Base-by-base conservation (phyloP, 2,797 vertebrate species). In the Gymnoscopelus microlampas region DNA sequence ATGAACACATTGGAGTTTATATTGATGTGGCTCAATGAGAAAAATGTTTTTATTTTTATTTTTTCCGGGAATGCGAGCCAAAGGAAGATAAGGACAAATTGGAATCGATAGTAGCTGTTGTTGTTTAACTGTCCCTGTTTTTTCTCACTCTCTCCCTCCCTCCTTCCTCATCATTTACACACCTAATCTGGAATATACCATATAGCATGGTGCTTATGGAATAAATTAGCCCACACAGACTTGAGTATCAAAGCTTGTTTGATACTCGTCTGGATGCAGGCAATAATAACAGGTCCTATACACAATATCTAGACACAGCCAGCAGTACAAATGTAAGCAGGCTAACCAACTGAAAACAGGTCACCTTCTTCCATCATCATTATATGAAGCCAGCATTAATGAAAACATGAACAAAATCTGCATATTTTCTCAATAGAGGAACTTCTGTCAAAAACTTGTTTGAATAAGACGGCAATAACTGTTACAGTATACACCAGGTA, bases 21-120 rank as follows among this genome's bases (percentile, higher is more conserved):
- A 73, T 77, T 73, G 70, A 68, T 39, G 64, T 1, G 15, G 51
- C 19, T 47, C 75, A 51, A 69, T 60, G 29, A 58, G 49, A 39
- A 57, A 50, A 51, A 23, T 48, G 49, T 39, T 53, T 48, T 63
- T 19, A n/a, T 12, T n/a, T 51, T 51, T 51, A 19, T 19, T 51
- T 15, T 35, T 59, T 10, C 32, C 14, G 15, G 63, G 51, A 64
- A 63, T 24, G 26, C 11, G 32, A 47, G 44, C 62, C 62, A 62
- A 70, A 53, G 5, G 32, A 19, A 23, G 63, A 64, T 50, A 70
- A 66, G 39, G 51, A 58, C 15, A 61, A 65, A 66, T 53, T 50
- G 53, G 51, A 64, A 23, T 24, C 15, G 57, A 57, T 10, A 32
- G 24, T 14, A 35, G 48, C 58, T 14, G 66, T 44, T 13, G 50